Conservation (phyloP, 2,797 vertebrate genomes). For the Babyrousa celebensis region DNA sequence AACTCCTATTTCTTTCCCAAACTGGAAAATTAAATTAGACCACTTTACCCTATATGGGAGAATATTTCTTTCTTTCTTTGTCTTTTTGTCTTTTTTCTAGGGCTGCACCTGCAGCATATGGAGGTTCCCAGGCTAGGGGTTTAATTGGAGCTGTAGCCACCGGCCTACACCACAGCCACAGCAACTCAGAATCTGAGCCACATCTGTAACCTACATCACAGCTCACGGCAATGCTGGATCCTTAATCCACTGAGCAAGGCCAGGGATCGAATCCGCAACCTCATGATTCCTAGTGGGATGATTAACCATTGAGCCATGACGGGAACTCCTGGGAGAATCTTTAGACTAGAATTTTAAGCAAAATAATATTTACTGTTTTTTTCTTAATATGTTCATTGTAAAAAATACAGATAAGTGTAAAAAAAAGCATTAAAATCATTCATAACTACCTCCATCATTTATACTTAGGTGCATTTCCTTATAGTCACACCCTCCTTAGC, state of each 20-base stretch:
- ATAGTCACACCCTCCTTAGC: background rate
- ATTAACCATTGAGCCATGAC: too few species aligned
- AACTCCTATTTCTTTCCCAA: background rate
- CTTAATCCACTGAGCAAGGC: too few species aligned
- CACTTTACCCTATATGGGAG: background rate
- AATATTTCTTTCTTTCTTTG: background rate
- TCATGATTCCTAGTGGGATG: too few species aligned
- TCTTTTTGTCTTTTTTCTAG: too few species aligned
- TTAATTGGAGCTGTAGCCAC: too few species aligned
- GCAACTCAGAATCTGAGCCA: too few species aligned
- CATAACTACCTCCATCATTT: conserved; percentile 21
- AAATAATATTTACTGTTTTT: background rate
- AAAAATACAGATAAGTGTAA: conserved; percentile 5
- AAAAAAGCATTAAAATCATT: conserved; percentile 31
- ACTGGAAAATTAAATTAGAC: conserved; percentile 27
- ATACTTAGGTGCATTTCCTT: background rate
- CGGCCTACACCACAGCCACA: too few species aligned
- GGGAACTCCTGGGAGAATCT: background rate
- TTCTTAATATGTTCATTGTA: background rate
- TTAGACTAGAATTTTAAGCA: conserved; percentile 52
- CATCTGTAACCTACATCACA: too few species aligned
- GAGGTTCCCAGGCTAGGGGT: too few species aligned
- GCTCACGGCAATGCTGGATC: too few species aligned
- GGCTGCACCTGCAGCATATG: too few species aligned
- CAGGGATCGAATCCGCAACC: too few species aligned